A percentile compares a stretch with the other conserved stretches of the same genome.
Evolutionary conservation across 1,140 invertebrate genomes (phyloP).

Genomic region (Stenopsyche tienmushanensis): DNA sequence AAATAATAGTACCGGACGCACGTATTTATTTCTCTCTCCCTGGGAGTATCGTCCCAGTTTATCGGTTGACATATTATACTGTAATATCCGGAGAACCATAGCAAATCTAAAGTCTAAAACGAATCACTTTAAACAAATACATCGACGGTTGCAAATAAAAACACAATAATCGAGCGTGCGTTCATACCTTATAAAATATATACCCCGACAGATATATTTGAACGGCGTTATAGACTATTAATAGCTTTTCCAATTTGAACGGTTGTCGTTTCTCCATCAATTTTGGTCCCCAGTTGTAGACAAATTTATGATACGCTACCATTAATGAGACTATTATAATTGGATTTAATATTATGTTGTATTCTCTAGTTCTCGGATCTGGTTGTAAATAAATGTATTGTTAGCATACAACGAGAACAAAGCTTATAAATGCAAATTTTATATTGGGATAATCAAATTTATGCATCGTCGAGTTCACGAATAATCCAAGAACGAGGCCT

Average conservation of each 20-base stretch:
- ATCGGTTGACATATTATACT: constrained; percentile 68
- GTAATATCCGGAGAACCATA: constrained; percentile 54
- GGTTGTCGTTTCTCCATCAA: constrained; percentile 48
- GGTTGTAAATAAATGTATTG: too few relatives aligned
- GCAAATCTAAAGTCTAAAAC: constrained; percentile 46
- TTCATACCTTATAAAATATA: constrained; percentile 39
- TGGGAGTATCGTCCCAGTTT: constrained; percentile 56
- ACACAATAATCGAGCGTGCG: background rate
- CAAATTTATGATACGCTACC: constrained; percentile 44
- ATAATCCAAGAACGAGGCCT: too few relatives aligned
- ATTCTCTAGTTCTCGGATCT: constrained; percentile 47
- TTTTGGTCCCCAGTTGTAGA: constrained; percentile 49
- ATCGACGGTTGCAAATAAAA: background rate
- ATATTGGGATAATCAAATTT: too few relatives aligned
- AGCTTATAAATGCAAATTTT: too few relatives aligned
- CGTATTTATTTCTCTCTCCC: constrained; percentile 61
- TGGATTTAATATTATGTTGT: constrained; percentile 45
- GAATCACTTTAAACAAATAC: background rate
- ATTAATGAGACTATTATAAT: constrained; percentile 42
- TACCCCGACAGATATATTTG: constrained; percentile 66
- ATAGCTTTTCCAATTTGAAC: constrained; percentile 53
- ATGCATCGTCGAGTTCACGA: too few relatives aligned
- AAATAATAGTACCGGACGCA: constrained; percentile 60
- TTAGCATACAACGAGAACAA: too few relatives aligned
- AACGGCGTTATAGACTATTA: constrained; percentile 73